Percentiles rank a stretch among this genome's conserved stretches.
Evolutionary conservation across 2,113 vertebrate genomes (phyloP).

Genomic region (Antidorcas marsupialis): DNA sequence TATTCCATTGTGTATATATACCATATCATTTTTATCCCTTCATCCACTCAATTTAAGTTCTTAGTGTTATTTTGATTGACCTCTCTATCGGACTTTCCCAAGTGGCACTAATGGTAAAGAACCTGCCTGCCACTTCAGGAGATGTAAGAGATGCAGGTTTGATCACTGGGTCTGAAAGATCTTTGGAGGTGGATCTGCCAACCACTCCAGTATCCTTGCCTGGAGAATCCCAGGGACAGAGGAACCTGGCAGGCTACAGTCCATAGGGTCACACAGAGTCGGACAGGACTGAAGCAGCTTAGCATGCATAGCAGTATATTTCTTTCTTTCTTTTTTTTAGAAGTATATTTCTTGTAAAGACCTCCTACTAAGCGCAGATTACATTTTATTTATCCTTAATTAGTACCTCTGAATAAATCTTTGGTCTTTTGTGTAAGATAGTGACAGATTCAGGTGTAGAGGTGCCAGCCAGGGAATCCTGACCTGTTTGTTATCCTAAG

Average conservation of each 20-base stretch:
- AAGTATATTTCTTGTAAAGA: background rate
- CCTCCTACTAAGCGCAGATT: background rate
- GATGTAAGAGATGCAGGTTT: background rate
- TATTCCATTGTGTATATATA: background rate
- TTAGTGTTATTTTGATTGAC: background rate
- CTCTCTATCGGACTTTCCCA: background rate
- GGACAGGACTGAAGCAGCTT: background rate
- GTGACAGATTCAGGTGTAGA: background rate
- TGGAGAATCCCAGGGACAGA: background rate
- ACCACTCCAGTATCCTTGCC: background rate
- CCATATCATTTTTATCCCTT: background rate
- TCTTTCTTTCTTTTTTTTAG: background rate
- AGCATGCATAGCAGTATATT: background rate
- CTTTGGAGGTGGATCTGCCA: background rate
- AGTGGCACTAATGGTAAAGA: background rate
- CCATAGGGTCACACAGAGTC: background rate
- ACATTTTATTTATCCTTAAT: slow-evolving; percentile 7
- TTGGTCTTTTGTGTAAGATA: background rate
- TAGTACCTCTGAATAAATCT: background rate
- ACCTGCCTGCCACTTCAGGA: background rate
- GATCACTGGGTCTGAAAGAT: background rate
- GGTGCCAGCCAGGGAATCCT: background rate
- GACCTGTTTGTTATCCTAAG: background rate
- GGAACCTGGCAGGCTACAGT: background rate
- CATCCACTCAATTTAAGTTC: background rate